These are phyloP conservation scores for Sarcophaga carnaria DNA, from an alignment of 2,888 invertebrate genomes.

Conservation along the genomic window DNA sequence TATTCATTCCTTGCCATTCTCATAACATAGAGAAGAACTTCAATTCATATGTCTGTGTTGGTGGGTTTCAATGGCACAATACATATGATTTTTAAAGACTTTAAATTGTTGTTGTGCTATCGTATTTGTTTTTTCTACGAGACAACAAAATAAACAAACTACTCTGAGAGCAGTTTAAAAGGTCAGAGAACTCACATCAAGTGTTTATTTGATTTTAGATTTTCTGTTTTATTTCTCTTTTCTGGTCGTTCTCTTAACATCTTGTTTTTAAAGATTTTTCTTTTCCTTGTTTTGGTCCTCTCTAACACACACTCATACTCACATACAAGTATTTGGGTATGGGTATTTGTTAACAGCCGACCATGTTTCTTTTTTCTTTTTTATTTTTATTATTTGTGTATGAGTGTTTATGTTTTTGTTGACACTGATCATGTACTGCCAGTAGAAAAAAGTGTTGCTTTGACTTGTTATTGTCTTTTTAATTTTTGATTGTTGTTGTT, in stretches of 20 bases:
- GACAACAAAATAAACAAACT: not conserved
- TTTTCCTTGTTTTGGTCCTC: too few relatives aligned
- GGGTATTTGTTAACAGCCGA: too few relatives aligned
- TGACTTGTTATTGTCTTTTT: constrained; percentile 16
- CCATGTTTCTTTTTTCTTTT: not conserved
- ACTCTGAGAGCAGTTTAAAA: not conserved
- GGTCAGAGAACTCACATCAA: constrained; percentile 41
- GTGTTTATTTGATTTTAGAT: constrained; percentile 41
- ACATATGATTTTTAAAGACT: too few relatives aligned
- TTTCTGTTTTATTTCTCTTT: not conserved
- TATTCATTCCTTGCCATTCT: too few relatives aligned
- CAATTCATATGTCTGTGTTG: too few relatives aligned
- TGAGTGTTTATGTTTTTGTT: constrained; percentile 32
- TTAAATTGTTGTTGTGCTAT: not conserved
- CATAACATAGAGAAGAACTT: too few relatives aligned
- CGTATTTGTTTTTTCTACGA: not conserved
- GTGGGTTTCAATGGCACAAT: too few relatives aligned
- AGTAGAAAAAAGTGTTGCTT: constrained; percentile 46
- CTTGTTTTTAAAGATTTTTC: not conserved
- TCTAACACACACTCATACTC: too few relatives aligned
- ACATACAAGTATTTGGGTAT: too few relatives aligned
- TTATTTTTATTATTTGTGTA: not conserved
- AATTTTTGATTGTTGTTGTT: not conserved
- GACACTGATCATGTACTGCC: constrained; percentile 64
- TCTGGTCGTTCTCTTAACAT: not conserved